Conservation (phyloP, 1,140 invertebrate genomes). For the Mya arenaria region DNA sequence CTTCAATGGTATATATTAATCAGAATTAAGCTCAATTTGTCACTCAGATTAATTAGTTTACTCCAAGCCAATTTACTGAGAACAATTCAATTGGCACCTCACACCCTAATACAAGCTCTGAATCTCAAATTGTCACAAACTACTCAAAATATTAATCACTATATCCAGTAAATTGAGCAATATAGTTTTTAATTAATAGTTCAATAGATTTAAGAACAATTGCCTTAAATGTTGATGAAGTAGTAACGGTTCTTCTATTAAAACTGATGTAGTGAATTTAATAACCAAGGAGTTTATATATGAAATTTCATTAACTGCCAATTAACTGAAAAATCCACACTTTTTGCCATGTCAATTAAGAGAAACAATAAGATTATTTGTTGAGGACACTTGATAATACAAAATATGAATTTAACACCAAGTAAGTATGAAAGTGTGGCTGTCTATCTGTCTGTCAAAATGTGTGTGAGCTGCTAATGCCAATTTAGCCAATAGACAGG, state of each 20-base stretch:
- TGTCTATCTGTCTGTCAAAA: slow-evolving; percentile 1
- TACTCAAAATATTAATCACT: too few relatives aligned
- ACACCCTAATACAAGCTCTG: neutral
- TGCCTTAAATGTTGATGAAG: too few relatives aligned
- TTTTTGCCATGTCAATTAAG: slow-evolving; percentile 28
- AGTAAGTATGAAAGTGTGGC: slow-evolving; percentile 21
- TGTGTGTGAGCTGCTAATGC: neutral
- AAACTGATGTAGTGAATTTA: neutral
- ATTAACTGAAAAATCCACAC: slow-evolving; percentile 10
- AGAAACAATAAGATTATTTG: slow-evolving; percentile 16
- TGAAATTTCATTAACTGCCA: neutral
- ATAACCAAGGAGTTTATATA: slow-evolving; percentile 3
- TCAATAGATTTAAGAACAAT: too few relatives aligned
- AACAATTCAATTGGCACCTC: neutral
- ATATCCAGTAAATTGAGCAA: too few relatives aligned
- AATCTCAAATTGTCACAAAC: neutral
- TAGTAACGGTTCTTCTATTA: too few relatives aligned
- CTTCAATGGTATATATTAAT: too few relatives aligned
- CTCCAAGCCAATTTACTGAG: neutral
- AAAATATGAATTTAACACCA: slow-evolving; percentile 24
- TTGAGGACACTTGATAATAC: neutral
- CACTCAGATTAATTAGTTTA: slow-evolving; percentile 3
- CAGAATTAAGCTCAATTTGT: neutral
- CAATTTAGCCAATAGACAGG: too few relatives aligned
- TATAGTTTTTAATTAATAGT: too few relatives aligned